These are phyloP conservation scores for Macrotrachela quadricornifera DNA, from an alignment of 1,140 invertebrate species.

Conservation along the genomic window DNA sequence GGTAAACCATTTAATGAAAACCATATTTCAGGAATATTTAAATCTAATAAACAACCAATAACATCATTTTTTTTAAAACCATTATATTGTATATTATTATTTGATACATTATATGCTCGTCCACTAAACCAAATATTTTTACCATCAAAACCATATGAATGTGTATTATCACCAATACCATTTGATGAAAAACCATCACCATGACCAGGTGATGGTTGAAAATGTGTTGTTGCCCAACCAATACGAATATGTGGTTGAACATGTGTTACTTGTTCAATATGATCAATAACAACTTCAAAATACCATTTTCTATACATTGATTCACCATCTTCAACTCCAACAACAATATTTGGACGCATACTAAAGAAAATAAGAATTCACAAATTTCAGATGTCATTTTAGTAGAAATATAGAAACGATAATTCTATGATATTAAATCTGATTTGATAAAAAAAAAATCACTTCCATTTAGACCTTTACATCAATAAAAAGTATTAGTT, in stretches of 20 bases:
- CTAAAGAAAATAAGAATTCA: conserved; percentile 36
- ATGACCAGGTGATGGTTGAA: conserved; percentile 59
- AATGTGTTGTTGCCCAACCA: conserved; percentile 84
- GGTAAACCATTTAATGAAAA: conserved; percentile 83
- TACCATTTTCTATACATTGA: conserved; percentile 98
- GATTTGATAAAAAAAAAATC: no score
- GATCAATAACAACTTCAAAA: conserved; percentile 91
- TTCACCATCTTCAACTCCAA: conserved; percentile 83
- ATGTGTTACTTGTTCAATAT: conserved; percentile 78
- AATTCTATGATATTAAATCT: no score
- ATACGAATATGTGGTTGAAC: conserved; percentile 79
- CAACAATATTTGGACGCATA: conserved; percentile 88
- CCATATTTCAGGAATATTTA: conserved; percentile 74
- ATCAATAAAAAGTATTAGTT: no score
- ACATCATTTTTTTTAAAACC: conserved; percentile 41
- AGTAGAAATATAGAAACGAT: background rate
- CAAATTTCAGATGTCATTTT: background rate
- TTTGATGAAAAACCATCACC: conserved; percentile 56
- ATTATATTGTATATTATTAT: background rate
- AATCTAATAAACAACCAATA: conserved; percentile 77
- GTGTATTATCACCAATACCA: conserved; percentile 89
- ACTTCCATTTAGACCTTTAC: no score
- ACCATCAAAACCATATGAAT: conserved; percentile 92
- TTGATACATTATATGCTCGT: background rate
- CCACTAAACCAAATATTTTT: conserved; percentile 57